These are phyloP conservation scores for Potorous gilbertii DNA, from an alignment of 2,797 vertebrate species.

Conservation along the genomic window DNA sequence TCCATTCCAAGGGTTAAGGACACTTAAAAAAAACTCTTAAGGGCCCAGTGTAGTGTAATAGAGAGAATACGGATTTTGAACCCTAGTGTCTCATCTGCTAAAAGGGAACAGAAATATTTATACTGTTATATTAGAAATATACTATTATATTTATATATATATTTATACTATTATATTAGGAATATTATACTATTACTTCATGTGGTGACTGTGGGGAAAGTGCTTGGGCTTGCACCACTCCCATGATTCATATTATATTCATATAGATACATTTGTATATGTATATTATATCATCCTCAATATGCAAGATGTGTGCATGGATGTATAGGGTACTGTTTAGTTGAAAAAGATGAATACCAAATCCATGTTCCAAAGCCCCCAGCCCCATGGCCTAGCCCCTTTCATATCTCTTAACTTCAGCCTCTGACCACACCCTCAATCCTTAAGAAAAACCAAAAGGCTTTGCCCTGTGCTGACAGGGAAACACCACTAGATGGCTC, in stretches of 20 bases:
- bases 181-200: not conserved
- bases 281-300: not conserved
- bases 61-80: not conserved
- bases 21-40: not conserved
- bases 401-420: not conserved
- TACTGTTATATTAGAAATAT: too few relatives aligned
- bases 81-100: not conserved
- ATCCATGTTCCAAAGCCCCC: not conserved
- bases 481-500: not conserved
- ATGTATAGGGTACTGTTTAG: not conserved
- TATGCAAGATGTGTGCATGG: not conserved
- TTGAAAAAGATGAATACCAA: not conserved
- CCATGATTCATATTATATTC: not conserved
- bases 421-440: not conserved
- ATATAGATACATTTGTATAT: not conserved
- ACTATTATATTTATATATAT: too few relatives aligned
- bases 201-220: not conserved
- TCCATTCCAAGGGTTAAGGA: not conserved
- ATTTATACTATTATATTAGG: too few relatives aligned
- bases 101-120: not conserved
- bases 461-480: not conserved
- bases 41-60: too few relatives aligned
- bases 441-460: not conserved
- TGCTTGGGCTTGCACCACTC: not conserved
- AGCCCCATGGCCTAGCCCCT: not conserved